Conservation (phyloP, 2,797 vertebrate genomes). For the Macrochelys suwanniensis region DNA sequence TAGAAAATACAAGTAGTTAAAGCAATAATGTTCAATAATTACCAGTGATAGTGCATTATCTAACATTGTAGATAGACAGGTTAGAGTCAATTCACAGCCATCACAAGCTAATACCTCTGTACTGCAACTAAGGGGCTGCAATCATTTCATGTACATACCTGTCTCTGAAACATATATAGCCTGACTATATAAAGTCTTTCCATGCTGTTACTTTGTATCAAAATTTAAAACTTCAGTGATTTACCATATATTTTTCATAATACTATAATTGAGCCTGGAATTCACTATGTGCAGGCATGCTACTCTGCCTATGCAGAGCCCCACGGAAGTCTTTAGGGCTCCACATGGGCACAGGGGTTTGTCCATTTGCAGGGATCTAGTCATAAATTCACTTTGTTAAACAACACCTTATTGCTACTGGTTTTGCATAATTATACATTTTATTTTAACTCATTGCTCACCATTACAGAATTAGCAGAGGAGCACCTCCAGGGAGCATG, state of each 20-base stretch:
- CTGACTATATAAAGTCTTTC: background rate
- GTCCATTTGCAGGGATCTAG: constrained; percentile 6
- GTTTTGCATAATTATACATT: constrained; percentile 50
- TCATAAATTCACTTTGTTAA: constrained; percentile 12
- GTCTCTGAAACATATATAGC: constrained; percentile 11
- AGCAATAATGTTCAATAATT: background rate
- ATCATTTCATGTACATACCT: background rate
- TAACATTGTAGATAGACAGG: background rate
- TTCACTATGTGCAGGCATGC: accelerated
- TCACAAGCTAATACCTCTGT: constrained; percentile 20
- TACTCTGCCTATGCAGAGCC: background rate
- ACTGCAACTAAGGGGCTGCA: constrained; percentile 20
- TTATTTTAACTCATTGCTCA: constrained; percentile 27
- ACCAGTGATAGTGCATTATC: constrained; percentile 40
- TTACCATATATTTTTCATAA: background rate
- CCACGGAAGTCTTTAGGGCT: background rate
- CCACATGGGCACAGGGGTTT: background rate
- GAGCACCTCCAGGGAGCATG: background rate
- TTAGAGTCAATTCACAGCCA: constrained; percentile 49
- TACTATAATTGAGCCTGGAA: background rate
- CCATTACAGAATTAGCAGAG: constrained; percentile 6
- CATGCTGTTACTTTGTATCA: background rate
- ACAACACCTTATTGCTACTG: constrained; percentile 23
- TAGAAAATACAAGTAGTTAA: background rate
- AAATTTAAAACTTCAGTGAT: background rate